Percentiles rank a stretch among this genome's conserved stretches.
Conservation (phyloP, 2,113 vertebrate species). For the Gyps fulvus region DNA sequence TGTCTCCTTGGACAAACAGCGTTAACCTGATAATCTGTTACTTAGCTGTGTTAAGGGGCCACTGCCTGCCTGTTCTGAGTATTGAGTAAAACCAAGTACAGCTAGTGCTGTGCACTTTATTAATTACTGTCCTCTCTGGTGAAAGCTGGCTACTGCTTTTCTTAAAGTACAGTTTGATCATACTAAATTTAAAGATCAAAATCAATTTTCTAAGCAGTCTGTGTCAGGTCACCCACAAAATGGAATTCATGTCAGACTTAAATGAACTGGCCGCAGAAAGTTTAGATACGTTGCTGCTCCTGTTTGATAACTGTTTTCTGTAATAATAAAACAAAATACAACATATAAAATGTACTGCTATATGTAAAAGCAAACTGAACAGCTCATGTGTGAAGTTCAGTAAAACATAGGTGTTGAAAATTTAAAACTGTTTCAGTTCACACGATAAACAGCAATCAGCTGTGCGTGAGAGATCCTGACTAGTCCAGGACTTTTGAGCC, state of each 20-base stretch:
- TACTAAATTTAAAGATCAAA: neutral
- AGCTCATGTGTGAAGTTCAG: neutral
- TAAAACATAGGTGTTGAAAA: neutral
- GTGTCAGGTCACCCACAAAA: fast-evolving
- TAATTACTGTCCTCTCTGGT: neutral
- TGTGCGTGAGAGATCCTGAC: fast-evolving
- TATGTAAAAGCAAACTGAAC: neutral
- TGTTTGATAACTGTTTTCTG: neutral
- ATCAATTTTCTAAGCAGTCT: neutral
- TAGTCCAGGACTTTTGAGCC: neutral
- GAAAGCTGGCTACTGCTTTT: neutral
- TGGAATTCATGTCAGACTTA: neutral
- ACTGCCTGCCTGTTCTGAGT: neutral
- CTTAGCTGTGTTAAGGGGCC: neutral
- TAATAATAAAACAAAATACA: neutral
- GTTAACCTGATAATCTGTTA: neutral
- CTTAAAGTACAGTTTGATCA: neutral
- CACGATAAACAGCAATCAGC: neutral
- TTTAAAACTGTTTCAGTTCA: neutral
- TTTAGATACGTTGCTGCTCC: neutral
- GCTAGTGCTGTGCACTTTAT: neutral
- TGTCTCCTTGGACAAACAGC: neutral
- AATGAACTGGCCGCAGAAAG: neutral
- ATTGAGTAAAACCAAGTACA: neutral
- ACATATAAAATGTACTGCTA: neutral